Evolutionary conservation across 2,888 invertebrate genomes (phyloP), one percentile per base, ranked within the genome.

Genomic region (Hemaris fuciformis): DNA sequence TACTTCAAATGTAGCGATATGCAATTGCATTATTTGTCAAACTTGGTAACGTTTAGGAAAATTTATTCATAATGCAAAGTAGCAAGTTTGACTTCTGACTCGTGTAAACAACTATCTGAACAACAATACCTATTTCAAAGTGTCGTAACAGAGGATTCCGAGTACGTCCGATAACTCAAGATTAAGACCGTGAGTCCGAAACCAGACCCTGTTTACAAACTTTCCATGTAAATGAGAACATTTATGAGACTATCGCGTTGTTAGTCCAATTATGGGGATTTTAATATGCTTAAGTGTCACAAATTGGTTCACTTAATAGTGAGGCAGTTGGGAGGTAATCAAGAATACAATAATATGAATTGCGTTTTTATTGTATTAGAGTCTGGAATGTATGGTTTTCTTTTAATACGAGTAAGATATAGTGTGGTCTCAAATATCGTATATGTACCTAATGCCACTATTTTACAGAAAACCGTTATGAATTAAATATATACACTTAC

Each of bases 141-240:
- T 65, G 62, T 62, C 60, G 61, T 60, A 64, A 67, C 60, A 18
- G 61, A 61, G 61, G 62, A 65, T 69, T 67, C 63, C 63, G 67
- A 70, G 63, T 65, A 46, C 22, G 62, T 58, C 68, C 66, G 68
- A 77, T 76, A 78, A 75, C 65, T 74, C 67, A 72, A 73, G 75
- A 76, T 77, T 77, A 78, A 70, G 72, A 69, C 68, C 64, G 62
- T 63, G 62, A 66, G 67, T 66, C 64, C 66, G 62, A 66, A 67
- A 68, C 58, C 66, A 67, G 45, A 31, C 25, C 20, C 59, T 66
- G 67, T 71, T 70, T 70, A 71, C 71, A 71, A 76, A 76, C 74
- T 75, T 77, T 69, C 62, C 61, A 65, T 70, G 75, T 72, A 79
- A 77, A 77, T 77, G 70, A 67, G 38, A 38, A 53, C 53, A 31